Base-by-base conservation (phyloP, 2,888 invertebrate genomes). In the Xestia sexstrigata region DNA sequence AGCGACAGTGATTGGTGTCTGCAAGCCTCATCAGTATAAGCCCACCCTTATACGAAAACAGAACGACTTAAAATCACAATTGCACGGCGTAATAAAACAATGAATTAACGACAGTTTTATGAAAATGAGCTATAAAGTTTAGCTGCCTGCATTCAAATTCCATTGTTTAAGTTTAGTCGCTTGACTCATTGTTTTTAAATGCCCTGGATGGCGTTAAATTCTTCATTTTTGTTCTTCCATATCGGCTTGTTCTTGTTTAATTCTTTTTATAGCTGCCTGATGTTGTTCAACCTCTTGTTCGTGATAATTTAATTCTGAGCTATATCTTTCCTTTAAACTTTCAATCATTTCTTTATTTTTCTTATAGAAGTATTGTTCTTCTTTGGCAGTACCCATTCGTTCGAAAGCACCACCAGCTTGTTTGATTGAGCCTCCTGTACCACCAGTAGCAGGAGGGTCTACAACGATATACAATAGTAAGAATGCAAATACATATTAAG, bases 321-420 rank as follows among this genome's bases (percentile, higher is more conserved):
- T 0, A 67, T 66, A 76, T 26, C 0, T 66, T 15, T 78, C 4
- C 1, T 9, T 72, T n/a, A 79, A 20, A 35, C 1, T 35, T 2
- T n/a, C 3, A 2, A 79, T 5, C 6, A 49, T 0, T 72, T 49
- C 0, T 35, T 9, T 6, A n/a, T 81, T 60, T n/a, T 81, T 30
- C 23, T 81, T 70, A 17, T 60, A 30, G 15, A 75, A 75, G n/a
- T 26, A 75, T 49, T 70, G 76, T n/a, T 75, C 74, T 58, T 81
- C 81, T 66, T 65, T 70, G 13, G 75, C 65, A 20, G 4, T 35
- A 7, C 65, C 75, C 30, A 17, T 76, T 0, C 20, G 13, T 42
- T 42, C 23, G 45, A 81, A 81, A 26, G 49, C 67, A 39, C 82
- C 82, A 1, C 70, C 82, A 2, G 65, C 81, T 26, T 74, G 11